phyloP scores from a whole-genome alignment of 1,140 invertebrate species.

The Nephila pilipes region DNA sequence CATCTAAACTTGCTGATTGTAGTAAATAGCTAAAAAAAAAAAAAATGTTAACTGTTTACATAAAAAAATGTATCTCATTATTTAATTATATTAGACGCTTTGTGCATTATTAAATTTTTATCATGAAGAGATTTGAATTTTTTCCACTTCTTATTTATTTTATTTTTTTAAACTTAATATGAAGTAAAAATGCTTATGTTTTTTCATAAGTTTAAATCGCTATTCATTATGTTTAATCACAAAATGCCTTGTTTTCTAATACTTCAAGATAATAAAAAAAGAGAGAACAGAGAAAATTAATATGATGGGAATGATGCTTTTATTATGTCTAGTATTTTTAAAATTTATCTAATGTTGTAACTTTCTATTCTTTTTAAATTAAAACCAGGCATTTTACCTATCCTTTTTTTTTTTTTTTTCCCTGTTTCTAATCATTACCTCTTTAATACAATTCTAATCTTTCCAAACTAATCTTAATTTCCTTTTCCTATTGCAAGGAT shows the following conservation, averaged over 20 bases:
- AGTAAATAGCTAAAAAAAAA: no score
- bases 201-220: background rate
- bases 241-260: constrained; percentile 23
- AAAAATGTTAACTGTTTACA: no score
- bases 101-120: no score
- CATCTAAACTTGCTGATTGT: no score
- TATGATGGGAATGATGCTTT: no score
- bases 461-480: constrained; percentile 24
- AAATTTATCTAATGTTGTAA: background rate
- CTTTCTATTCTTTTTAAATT: background rate
- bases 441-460: background rate
- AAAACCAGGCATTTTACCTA: constrained; percentile 13
- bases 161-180: background rate
- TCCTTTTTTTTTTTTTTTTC: background rate
- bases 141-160: background rate
- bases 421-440: background rate
- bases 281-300: no score
- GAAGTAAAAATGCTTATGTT: background rate
- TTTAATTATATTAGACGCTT: no score
- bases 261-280: no score
- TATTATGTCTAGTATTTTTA: no score
- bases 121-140: no score
- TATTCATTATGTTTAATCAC: background rate
- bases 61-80: no score
- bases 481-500: constrained; percentile 80